Conservation (phyloP, 2,888 invertebrate genomes). For the Eupithecia subumbrata region DNA sequence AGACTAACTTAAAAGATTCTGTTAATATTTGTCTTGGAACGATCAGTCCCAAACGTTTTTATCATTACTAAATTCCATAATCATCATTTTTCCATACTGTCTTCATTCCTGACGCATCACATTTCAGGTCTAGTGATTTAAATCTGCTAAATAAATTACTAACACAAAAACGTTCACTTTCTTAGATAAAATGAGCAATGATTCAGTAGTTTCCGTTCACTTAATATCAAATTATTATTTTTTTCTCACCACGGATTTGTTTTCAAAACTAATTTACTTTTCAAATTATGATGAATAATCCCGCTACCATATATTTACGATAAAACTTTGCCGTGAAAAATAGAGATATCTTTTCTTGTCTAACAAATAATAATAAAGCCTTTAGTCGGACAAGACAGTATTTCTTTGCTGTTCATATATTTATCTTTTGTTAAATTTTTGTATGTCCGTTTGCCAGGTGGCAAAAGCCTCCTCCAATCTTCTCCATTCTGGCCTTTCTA, state of each 20-base stretch:
- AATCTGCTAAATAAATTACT: background rate
- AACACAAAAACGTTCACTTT: background rate
- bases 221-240: background rate
- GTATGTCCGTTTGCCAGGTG: too few species aligned
- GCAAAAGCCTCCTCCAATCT: too few species aligned
- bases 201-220: background rate
- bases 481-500: too few species aligned
- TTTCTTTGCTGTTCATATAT: too few species aligned
- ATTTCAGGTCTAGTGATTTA: background rate
- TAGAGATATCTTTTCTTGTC: background rate
- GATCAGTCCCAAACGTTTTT: background rate
- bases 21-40: too few species aligned
- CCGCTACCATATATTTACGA: background rate
- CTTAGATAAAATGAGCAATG: background rate
- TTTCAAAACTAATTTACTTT: background rate
- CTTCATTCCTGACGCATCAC: background rate
- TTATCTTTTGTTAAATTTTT: too few species aligned
- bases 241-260: background rate
- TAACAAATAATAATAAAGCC: too few species aligned
- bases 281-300: background rate
- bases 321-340: background rate
- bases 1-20: too few species aligned
- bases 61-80: background rate
- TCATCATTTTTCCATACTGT: background rate
- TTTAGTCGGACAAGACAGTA: too few species aligned